Evolutionary conservation across 2,113 vertebrate species (phyloP).

Genomic region (Strigops habroptila): DNA sequence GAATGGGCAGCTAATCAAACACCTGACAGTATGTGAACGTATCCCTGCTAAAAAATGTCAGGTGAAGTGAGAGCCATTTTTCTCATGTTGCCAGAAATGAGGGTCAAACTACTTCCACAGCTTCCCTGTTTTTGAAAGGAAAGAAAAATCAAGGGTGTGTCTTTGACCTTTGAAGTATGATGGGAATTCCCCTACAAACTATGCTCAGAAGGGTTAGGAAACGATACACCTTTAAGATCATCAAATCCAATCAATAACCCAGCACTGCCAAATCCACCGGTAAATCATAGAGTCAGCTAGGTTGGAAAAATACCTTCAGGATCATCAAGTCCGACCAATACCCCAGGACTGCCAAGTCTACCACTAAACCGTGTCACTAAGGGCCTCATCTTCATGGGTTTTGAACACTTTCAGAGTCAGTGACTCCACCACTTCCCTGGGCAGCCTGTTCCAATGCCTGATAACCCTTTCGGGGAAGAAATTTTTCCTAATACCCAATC

Average conservation of each 20-base stretch:
- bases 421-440: not conserved
- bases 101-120: not conserved
- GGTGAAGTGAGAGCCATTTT: not conserved
- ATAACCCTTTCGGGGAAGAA: not conserved
- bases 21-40: not conserved
- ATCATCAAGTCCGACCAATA: not conserved
- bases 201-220: not conserved
- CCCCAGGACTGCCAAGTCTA: not conserved
- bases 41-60: not conserved
- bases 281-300: not conserved
- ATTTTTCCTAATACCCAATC: not conserved
- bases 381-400: not conserved
- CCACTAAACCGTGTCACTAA: not conserved
- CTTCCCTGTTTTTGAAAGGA: not conserved
- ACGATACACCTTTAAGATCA: not conserved
- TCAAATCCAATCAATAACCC: not conserved
- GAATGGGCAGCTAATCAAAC: not conserved
- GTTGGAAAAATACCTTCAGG: not conserved
- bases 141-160: not conserved
- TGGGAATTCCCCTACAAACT: not conserved
- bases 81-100: not conserved
- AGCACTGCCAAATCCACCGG: not conserved
- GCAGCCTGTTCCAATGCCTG: not conserved
- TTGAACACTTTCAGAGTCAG: not conserved
- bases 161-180: not conserved